phyloP scores from a whole-genome alignment of 1,140 invertebrate genomes.

The Tribolium madens region DNA sequence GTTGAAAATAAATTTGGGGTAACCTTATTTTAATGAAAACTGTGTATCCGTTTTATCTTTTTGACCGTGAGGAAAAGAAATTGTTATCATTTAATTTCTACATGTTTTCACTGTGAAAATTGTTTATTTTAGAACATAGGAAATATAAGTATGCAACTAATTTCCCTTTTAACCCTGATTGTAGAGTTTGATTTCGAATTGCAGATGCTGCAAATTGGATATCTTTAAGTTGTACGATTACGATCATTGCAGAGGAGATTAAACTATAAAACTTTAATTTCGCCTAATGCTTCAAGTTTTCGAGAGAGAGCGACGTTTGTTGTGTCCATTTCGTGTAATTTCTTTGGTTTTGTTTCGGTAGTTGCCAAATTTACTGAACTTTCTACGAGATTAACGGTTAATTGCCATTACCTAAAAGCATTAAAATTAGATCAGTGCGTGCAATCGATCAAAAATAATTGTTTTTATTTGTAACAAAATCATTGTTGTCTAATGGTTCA shows the following conservation, averaged over 20 bases:
- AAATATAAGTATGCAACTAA: background rate
- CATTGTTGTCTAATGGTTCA: background rate
- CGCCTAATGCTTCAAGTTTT: conserved; percentile 21
- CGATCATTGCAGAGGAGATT: conserved; percentile 5
- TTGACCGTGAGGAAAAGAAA: conserved; percentile 17
- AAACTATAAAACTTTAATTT: conserved; percentile 34
- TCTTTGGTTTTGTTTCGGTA: conserved; percentile 9
- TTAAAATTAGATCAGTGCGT: background rate
- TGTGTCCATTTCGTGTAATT: conserved; percentile 1
- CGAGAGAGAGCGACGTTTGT: conserved; percentile 3
- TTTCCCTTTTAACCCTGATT: background rate
- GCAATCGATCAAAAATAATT: background rate
- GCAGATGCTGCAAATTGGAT: conserved; percentile 14
- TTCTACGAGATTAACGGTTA: background rate
- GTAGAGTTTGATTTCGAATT: background rate
- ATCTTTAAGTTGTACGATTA: background rate
- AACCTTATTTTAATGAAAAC: conserved; percentile 25
- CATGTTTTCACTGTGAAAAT: background rate
- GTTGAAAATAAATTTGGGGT: conserved; percentile 7
- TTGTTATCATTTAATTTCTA: background rate
- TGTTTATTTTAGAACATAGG: background rate
- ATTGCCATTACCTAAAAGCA: background rate
- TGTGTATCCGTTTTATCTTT: conserved; percentile 22
- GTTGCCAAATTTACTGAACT: background rate
- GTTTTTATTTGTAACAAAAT: background rate